Percentiles rank a stretch among this genome's conserved stretches.
These are phyloP conservation scores for Lagodon rhomboides DNA, from an alignment of 2,797 vertebrate species.

Conservation along the genomic window DNA sequence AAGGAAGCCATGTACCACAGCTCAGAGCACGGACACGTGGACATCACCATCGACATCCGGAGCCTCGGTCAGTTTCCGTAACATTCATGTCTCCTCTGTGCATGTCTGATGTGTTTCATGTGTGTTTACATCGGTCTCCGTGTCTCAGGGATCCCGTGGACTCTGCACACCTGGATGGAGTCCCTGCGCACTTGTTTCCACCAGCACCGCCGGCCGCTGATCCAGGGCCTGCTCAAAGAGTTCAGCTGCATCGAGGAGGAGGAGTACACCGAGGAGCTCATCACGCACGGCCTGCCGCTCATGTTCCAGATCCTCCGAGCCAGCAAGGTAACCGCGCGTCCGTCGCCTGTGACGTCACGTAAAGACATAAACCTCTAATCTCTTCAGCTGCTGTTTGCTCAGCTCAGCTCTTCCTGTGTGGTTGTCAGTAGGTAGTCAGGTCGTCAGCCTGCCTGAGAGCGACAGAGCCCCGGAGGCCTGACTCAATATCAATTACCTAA, in stretches of 20 bases:
- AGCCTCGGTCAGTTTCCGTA: constrained; percentile 90
- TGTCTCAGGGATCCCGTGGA: constrained; percentile 93
- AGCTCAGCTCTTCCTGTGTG: constrained; percentile 3
- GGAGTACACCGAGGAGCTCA: constrained; percentile 95
- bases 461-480: constrained; percentile 36
- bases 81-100: neutral
- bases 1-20: constrained; percentile 99
- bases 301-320: constrained; percentile 97
- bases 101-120: neutral
- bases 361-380: neutral
- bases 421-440: constrained; percentile 21
- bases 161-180: constrained; percentile 95
- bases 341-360: neutral
- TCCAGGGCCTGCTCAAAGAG: constrained; percentile 96
- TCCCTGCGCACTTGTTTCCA: constrained; percentile 95
- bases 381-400: constrained; percentile 3
- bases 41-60: constrained; percentile 97
- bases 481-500: constrained; percentile 57
- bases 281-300: constrained; percentile 95
- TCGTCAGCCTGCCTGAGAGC: constrained; percentile 33
- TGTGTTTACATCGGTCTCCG: neutral
- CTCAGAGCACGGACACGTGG: constrained; percentile 95
- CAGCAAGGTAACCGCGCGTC: constrained; percentile 89
- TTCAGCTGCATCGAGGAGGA: constrained; percentile 98
- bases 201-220: constrained; percentile 94